Percentiles rank a stretch among this genome's conserved stretches.
Conservation (phyloP, 2,797 vertebrate genomes). For the Peromyscus aztecus region DNA sequence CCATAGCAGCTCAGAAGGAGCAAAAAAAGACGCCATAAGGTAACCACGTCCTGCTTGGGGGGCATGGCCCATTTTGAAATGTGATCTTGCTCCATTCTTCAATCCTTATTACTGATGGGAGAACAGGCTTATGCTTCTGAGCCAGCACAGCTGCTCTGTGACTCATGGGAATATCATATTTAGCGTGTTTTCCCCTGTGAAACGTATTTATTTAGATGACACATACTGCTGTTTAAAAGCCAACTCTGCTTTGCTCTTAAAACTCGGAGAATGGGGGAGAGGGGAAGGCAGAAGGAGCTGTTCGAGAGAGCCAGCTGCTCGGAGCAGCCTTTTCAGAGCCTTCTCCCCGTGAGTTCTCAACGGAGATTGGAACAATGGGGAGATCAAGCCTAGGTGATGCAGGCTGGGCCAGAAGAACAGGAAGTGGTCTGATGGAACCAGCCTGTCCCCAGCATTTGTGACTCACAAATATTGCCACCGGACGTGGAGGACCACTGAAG, state of each 20-base stretch:
- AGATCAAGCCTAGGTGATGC: conserved; percentile 3
- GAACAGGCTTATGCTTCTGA: conserved; percentile 74
- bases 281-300: conserved; percentile 73
- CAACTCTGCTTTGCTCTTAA: conserved; percentile 78
- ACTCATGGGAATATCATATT: conserved; percentile 83
- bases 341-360: conserved; percentile 46
- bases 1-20: conserved; percentile 45
- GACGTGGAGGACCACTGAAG: neutral
- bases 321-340: conserved; percentile 39
- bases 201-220: conserved; percentile 83
- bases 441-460: neutral
- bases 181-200: conserved; percentile 78
- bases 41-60: conserved; percentile 74
- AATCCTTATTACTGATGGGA: conserved; percentile 71
- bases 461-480: neutral
- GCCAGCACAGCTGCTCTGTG: conserved; percentile 84
- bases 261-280: conserved; percentile 36
- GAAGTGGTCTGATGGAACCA: neutral
- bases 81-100: conserved; percentile 69
- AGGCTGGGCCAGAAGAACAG: neutral
- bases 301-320: conserved; percentile 73
- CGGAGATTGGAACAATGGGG: conserved; percentile 36
- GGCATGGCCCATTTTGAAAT: conserved; percentile 78
- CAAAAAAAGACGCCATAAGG: conserved; percentile 77
- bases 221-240: conserved; percentile 77